These are phyloP conservation scores for Acipenser transmontanus DNA, from an alignment of 2,797 vertebrate genomes.

Conservation along the genomic window DNA sequence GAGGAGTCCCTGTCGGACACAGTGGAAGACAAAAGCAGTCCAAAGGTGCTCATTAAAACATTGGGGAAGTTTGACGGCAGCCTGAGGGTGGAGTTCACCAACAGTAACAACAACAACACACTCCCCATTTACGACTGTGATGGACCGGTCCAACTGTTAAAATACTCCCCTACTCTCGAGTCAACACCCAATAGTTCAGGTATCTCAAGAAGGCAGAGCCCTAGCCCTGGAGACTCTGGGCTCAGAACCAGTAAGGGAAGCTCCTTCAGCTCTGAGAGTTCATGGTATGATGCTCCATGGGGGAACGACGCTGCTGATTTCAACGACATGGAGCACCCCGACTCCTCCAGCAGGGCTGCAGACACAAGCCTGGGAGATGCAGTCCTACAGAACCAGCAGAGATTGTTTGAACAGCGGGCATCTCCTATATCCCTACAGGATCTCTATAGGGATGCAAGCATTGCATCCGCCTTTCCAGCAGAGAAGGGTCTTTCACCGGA, in stretches of 20 bases:
- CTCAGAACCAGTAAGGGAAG: slow-evolving; percentile 86
- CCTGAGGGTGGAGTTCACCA: slow-evolving; percentile 86
- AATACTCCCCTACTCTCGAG: slow-evolving; percentile 77
- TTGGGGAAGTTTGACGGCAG: slow-evolving; percentile 79
- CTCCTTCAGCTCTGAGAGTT: slow-evolving; percentile 84
- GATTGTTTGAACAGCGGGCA: slow-evolving; percentile 63
- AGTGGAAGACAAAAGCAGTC: slow-evolving; percentile 70
- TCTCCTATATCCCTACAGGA: slow-evolving; percentile 71
- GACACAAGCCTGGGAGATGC: slow-evolving; percentile 54
- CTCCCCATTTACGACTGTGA: slow-evolving; percentile 54
- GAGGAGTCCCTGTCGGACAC: slow-evolving; percentile 44
- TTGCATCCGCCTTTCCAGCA: slow-evolving; percentile 58
- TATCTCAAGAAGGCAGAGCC: slow-evolving; percentile 51
- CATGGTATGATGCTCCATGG: slow-evolving; percentile 94
- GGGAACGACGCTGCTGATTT: slow-evolving; percentile 63
- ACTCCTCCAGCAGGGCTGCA: slow-evolving; percentile 48
- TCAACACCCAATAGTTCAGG: slow-evolving; percentile 49
- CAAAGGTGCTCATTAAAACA: slow-evolving; percentile 80
- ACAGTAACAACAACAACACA: slow-evolving; percentile 50
- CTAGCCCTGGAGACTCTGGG: slow-evolving; percentile 55
- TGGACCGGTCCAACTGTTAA: slow-evolving; percentile 82
- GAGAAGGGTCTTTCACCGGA: slow-evolving; percentile 58
- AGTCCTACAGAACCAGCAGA: slow-evolving; percentile 43
- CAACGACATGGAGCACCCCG: slow-evolving; percentile 63
- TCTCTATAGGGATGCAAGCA: slow-evolving; percentile 63